phyloP scores from a whole-genome alignment of 2,888 invertebrate species.

The Teleiodes luculella region DNA sequence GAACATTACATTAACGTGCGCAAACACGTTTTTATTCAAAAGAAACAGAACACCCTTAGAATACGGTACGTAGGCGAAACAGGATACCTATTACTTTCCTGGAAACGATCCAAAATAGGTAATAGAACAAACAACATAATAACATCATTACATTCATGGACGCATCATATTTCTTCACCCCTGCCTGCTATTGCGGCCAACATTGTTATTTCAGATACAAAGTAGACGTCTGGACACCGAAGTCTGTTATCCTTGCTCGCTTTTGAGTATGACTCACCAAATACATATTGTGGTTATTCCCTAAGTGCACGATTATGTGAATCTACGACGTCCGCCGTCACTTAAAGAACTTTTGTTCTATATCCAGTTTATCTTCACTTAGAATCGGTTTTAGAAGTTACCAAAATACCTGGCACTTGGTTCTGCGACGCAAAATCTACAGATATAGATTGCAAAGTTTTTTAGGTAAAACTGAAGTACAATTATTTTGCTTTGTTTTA shows the following conservation, averaged over 20 bases:
- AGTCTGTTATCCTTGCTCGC: neutral
- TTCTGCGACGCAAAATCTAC: too few species aligned
- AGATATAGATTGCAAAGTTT: too few species aligned
- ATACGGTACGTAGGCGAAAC: slow-evolving; percentile 43
- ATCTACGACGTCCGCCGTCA: too few species aligned
- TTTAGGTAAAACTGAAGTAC: too few species aligned
- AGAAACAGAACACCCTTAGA: slow-evolving; percentile 1
- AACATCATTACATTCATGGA: slow-evolving; percentile 20
- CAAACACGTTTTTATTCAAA: neutral
- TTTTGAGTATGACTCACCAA: too few species aligned
- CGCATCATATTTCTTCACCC: slow-evolving; percentile 11
- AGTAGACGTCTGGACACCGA: neutral
- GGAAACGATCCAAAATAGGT: slow-evolving; percentile 48
- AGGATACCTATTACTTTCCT: slow-evolving; percentile 38
- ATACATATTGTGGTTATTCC: too few species aligned
- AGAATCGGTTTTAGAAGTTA: too few species aligned
- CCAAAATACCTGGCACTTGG: too few species aligned
- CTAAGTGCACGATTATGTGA: too few species aligned
- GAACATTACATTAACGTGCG: neutral
- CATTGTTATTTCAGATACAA: neutral
- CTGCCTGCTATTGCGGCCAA: slow-evolving; percentile 10
- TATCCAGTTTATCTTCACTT: too few species aligned
- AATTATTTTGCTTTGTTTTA: too few species aligned
- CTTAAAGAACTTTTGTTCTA: too few species aligned
- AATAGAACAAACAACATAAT: slow-evolving; percentile 29